Evolutionary conservation across 2,113 vertebrate genomes (phyloP), one percentile per base, ranked within the genome.

Genomic region (Clupea harengus): DNA sequence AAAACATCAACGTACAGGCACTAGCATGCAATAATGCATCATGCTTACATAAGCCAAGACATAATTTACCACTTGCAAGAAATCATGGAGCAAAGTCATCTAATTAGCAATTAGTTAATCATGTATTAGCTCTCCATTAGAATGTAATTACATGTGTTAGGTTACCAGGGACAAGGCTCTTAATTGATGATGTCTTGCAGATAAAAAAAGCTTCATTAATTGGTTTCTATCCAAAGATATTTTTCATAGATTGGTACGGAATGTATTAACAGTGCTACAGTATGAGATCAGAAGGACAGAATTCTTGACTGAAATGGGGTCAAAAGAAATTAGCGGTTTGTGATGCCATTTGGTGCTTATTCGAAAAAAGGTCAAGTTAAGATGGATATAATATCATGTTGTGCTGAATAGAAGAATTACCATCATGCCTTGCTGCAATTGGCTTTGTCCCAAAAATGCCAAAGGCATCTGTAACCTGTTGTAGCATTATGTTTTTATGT

Each of bases 131-230:
- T 39, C 72, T 39, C 32, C 72, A 78, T 78, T 78, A 39, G 11
- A 78, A 39, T 39, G 72, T 44, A 78, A 78, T 78, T 78, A 78
- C 72, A 78, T 78, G 72, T 78, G 72, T 78, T 78, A 78, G 72
- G 72, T 39, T 78, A 44, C 28, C 72, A 39, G 28, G 72, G 28
- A 44, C 72, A 39, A 39, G 28, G 10, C 72, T 44, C 28, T 78
- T 78, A 78, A 44, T 15, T 39, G 72, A 78, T 78, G 72, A 78
- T 75, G 9, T 10, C 67, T 75, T 32, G 25, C 67, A 75, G 28
- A 67, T 39, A 22, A 22, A 78, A 78, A 78, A 78, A 78, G 32
- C 28, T 4, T 78, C 28, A 78, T 78, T 78, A 78, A 78, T 78
- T 39, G 39, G 72, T 39, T 44, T 28, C 13, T 28, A 15, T 39